These are phyloP conservation scores for Drosophila obscura DNA, from an alignment of 1,140 invertebrate species.

Conservation along the genomic window DNA sequence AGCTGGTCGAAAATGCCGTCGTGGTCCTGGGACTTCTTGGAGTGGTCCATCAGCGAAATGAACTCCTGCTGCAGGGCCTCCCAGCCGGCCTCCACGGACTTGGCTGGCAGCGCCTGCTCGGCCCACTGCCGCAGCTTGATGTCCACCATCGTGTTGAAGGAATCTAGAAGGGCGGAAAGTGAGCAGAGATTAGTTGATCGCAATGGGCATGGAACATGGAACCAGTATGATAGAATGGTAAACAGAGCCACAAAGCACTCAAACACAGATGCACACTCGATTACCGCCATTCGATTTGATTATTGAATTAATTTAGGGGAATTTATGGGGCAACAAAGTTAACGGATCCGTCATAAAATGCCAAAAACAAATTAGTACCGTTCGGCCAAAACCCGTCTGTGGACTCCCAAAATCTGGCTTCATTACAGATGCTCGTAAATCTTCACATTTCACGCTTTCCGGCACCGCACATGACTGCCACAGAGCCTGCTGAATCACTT, in stretches of 20 bases:
- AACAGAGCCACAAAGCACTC: conserved; percentile 51
- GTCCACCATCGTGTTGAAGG: conserved; percentile 98
- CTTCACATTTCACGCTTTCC: conserved; percentile 58
- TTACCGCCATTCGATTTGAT: conserved; percentile 42
- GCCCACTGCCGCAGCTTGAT: conserved; percentile 98
- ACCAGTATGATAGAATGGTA: conserved; percentile 40
- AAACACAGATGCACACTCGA: conserved; percentile 19
- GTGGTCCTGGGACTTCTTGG: conserved; percentile 89
- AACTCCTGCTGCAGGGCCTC: conserved; percentile 95
- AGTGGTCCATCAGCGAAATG: conserved; percentile 90
- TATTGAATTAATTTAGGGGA: conserved; percentile 45
- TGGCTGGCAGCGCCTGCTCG: conserved; percentile 92
- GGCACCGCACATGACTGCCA: conserved; percentile 56
- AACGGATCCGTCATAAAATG: conserved; percentile 53
- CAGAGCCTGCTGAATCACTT: conserved; percentile 54
- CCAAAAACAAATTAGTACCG: conserved; percentile 18
- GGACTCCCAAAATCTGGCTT: conserved; percentile 45
- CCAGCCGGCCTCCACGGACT: conserved; percentile 93
- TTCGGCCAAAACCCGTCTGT: conserved; percentile 55
- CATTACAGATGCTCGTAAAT: conserved; percentile 56
- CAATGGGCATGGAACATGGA: neutral
- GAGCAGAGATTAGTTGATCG: conserved; percentile 14
- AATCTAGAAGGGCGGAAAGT: conserved; percentile 85
- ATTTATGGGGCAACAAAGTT: conserved; percentile 62
- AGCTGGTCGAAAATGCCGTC: conserved; percentile 96